A percentile compares a stretch with the other conserved stretches of the same genome.
Conservation (phyloP, 2,113 vertebrate species). For the Echinops telfairi region DNA sequence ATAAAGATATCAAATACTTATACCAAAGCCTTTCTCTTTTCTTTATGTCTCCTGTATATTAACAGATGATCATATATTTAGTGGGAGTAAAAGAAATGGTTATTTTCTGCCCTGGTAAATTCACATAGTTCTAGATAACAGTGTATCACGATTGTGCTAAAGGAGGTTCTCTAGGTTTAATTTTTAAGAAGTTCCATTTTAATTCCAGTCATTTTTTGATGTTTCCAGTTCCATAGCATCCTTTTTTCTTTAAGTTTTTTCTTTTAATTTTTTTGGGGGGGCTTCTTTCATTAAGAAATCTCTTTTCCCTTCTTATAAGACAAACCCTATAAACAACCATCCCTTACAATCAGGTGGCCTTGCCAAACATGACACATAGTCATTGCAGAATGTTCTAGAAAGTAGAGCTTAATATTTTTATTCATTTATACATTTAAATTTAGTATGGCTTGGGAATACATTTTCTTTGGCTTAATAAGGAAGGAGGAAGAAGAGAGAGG, state of each 20-base stretch:
- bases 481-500: not conserved
- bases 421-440: conserved; percentile 75
- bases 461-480: conserved; percentile 68
- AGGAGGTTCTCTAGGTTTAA: not conserved
- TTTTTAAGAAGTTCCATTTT: conserved; percentile 58
- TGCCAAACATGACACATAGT: conserved; percentile 45
- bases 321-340: not conserved
- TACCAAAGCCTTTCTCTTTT: conserved; percentile 37
- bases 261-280: too few species aligned
- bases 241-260: conserved; percentile 7
- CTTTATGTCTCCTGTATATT: conserved; percentile 70
- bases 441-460: conserved; percentile 65
- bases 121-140: conserved; percentile 46
- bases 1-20: conserved; percentile 64
- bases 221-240: conserved; percentile 1
- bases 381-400: conserved; percentile 39
- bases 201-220: conserved; percentile 39
- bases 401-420: conserved; percentile 6
- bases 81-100: conserved; percentile 53
- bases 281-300: conserved; percentile 33
- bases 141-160: conserved; percentile 45
- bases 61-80: conserved; percentile 66
- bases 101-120: conserved; percentile 67
- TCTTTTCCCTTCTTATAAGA: not conserved
- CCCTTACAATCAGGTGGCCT: not conserved